Evolutionary conservation across 2,797 vertebrate genomes (phyloP).

Genomic region (Geotria australis): DNA sequence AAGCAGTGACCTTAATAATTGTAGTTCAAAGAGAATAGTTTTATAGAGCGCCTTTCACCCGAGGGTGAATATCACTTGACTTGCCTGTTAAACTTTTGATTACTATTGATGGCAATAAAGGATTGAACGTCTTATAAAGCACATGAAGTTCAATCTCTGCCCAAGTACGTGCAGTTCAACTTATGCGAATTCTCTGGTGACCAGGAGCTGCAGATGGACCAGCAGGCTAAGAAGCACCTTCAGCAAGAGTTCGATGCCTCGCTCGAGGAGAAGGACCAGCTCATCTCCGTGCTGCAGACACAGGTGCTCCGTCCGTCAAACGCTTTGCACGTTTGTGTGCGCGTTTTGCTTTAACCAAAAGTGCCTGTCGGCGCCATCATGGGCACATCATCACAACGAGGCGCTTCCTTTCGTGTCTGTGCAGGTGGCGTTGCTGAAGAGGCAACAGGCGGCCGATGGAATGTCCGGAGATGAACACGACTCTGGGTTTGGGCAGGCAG

Average conservation of each 20-base stretch:
- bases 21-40: background rate
- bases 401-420: background rate
- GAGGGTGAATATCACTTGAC: too few species aligned
- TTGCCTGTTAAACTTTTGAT: too few species aligned
- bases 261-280: slow-evolving; percentile 81
- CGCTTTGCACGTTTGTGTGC: too few species aligned
- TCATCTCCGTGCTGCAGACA: slow-evolving; percentile 76
- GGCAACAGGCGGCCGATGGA: slow-evolving; percentile 20
- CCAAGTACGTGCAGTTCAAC: too few species aligned
- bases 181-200: background rate
- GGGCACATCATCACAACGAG: too few species aligned
- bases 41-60: too few species aligned
- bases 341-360: too few species aligned
- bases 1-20: background rate
- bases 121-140: too few species aligned
- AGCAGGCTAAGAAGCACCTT: slow-evolving; percentile 83
- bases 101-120: too few species aligned
- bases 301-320: slow-evolving; percentile 17
- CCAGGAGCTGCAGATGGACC: slow-evolving; percentile 91
- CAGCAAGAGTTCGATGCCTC: slow-evolving; percentile 83
- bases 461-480: background rate
- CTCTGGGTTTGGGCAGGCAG: too few species aligned
- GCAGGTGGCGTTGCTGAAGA: slow-evolving; percentile 61
- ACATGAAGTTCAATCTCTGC: too few species aligned
- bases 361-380: too few species aligned